Conservation (phyloP, 2,797 vertebrate genomes). For the Parauchenoglanis ngamensis region DNA sequence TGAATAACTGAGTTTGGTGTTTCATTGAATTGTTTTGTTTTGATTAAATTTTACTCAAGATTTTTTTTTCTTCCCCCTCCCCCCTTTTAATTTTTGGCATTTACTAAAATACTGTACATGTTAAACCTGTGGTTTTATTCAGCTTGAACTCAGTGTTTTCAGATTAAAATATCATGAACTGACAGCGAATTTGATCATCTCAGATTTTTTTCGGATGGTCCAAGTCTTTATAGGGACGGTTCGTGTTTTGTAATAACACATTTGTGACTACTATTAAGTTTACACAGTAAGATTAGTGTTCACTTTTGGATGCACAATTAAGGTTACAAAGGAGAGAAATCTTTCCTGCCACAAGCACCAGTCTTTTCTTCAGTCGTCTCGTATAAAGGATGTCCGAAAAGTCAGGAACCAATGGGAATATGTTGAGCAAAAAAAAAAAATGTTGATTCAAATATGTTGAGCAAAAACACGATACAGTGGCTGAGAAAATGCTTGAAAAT, state of each 20-base stretch:
- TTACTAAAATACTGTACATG: constrained; percentile 86
- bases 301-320: not conserved
- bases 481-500: not conserved
- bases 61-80: constrained; percentile 54
- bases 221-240: not conserved
- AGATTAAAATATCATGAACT: constrained; percentile 83
- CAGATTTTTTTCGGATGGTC: not conserved
- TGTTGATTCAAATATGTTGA: not conserved
- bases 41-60: constrained; percentile 65
- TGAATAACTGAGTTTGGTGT: constrained; percentile 69
- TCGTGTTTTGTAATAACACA: not conserved
- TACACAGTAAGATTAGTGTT: not conserved
- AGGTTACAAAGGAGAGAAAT: not conserved
- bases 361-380: not conserved
- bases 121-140: constrained; percentile 93
- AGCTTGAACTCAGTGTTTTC: constrained; percentile 95
- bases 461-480: not conserved
- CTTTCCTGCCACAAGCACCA: not conserved
- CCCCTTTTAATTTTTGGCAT: constrained; percentile 72
- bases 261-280: not conserved
- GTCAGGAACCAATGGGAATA: not conserved
- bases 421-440: too few relatives aligned
- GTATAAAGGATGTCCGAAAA: not conserved
- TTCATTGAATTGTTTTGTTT: constrained; percentile 60
- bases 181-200: constrained; percentile 38